Evolutionary conservation across 2,113 vertebrate genomes (phyloP).

Genomic region (Lepus timidus): DNA sequence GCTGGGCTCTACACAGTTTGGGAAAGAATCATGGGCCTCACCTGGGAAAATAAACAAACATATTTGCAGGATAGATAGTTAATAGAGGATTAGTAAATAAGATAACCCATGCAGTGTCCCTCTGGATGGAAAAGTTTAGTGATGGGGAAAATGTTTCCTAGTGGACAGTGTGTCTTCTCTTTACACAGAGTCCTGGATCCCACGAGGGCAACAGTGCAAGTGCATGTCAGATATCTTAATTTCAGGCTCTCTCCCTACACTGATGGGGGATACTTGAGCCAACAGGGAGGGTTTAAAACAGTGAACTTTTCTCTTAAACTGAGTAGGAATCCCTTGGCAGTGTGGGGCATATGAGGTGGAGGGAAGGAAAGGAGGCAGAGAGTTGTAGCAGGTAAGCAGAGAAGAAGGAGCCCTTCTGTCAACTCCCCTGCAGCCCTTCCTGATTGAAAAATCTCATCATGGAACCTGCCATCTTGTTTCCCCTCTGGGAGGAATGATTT

Average conservation of each 20-base stretch:
- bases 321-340: not conserved
- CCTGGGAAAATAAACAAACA: not conserved
- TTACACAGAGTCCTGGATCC: not conserved
- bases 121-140: not conserved
- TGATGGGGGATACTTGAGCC: not conserved
- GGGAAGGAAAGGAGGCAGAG: not conserved
- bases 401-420: slow-evolving; percentile 66
- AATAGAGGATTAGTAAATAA: not conserved
- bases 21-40: not conserved
- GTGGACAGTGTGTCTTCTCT: not conserved
- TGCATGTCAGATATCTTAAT: not conserved
- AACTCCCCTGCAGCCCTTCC: slow-evolving; percentile 49
- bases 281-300: slow-evolving; percentile 17
- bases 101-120: not conserved
- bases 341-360: accelerated
- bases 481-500: slow-evolving; percentile 84
- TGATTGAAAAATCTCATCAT: slow-evolving; percentile 75
- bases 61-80: not conserved
- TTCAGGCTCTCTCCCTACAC: not conserved
- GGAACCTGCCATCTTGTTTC: slow-evolving; percentile 83
- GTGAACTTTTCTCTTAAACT: not conserved
- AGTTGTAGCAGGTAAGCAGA: not conserved
- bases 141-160: not conserved
- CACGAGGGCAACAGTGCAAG: not conserved
- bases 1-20: not conserved